Percentiles rank a stretch among this genome's conserved stretches.
Evolutionary conservation across 2,797 vertebrate genomes (phyloP).

Genomic region (Heterohyrax brucei): DNA sequence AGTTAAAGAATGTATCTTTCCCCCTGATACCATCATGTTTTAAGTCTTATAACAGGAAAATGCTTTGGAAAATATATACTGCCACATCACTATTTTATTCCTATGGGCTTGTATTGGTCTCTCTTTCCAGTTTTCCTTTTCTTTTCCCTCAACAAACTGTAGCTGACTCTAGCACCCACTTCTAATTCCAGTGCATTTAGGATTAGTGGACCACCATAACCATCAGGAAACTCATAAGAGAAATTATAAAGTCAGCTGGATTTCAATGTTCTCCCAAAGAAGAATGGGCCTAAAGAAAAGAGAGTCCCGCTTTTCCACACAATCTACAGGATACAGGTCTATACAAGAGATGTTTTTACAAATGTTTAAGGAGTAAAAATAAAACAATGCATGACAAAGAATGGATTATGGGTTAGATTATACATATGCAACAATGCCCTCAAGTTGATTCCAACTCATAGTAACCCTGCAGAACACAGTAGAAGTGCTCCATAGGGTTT

Average conservation of each 20-base stretch:
- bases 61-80: constrained; percentile 43
- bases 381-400: background rate
- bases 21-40: background rate
- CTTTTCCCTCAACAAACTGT: constrained; percentile 19
- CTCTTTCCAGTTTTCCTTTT: constrained; percentile 10
- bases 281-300: background rate
- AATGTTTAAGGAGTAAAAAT: constrained; percentile 20
- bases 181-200: constrained; percentile 9
- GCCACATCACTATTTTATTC: background rate
- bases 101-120: background rate
- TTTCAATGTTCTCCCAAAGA: background rate
- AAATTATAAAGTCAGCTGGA: background rate
- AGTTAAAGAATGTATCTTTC: constrained; percentile 13
- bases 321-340: background rate
- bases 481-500: too few species aligned
- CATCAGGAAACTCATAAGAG: constrained; percentile 11
- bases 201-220: background rate
- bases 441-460: too few species aligned
- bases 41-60: constrained; percentile 29
- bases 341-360: background rate
- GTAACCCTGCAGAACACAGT: too few species aligned
- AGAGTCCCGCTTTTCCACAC: background rate
- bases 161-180: background rate
- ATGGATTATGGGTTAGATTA: background rate
- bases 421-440: too few species aligned